phyloP scores from a whole-genome alignment of 2,888 invertebrate species.

The Achlya flavicornis region DNA sequence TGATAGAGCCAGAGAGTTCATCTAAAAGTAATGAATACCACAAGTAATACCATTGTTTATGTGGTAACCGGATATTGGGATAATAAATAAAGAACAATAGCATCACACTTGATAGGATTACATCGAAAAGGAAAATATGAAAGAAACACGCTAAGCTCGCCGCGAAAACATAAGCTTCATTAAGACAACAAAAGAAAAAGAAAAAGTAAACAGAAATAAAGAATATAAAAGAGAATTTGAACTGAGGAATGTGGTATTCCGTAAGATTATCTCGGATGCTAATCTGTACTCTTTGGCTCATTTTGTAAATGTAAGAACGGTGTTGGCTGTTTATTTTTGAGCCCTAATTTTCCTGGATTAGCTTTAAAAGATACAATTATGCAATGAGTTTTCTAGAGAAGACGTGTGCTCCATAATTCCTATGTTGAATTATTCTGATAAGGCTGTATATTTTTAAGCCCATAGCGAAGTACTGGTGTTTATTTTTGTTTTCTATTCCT shows the following conservation, averaged over 20 bases:
- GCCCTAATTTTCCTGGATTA: conserved; percentile 11
- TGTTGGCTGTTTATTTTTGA: conserved; percentile 23
- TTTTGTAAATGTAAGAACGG: conserved; percentile 28
- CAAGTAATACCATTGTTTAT: background rate
- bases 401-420: background rate
- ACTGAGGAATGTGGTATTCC: conserved; percentile 15
- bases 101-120: conserved; percentile 11
- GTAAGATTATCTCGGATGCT: conserved; percentile 23
- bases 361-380: background rate
- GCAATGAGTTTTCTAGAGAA: background rate
- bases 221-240: conserved; percentile 18
- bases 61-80: background rate
- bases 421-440: background rate
- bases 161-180: conserved; percentile 10
- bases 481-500: background rate
- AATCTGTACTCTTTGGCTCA: conserved; percentile 29
- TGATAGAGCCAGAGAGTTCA: no score
- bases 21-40: no score
- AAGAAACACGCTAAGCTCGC: conserved; percentile 1
- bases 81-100: conserved; percentile 13
- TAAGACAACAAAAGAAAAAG: background rate
- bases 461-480: no score
- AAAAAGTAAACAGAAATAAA: conserved; percentile 14
- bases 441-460: no score
- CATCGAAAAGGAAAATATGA: conserved; percentile 2